phyloP scores from a whole-genome alignment of 2,888 invertebrate genomes.

The Eupithecia dodoneata region DNA sequence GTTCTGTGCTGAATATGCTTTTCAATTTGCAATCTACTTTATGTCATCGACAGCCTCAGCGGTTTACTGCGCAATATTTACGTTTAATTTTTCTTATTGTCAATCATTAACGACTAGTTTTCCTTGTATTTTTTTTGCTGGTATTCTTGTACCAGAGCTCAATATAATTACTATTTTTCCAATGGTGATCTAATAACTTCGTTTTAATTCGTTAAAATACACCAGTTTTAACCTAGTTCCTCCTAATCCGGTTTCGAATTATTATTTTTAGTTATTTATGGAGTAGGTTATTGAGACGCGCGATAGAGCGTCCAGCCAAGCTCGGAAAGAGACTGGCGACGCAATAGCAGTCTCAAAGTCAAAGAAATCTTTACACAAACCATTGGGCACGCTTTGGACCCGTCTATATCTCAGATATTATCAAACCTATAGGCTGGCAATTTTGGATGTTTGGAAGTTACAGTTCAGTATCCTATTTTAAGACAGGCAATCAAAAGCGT shows the following conservation, averaged over 20 bases:
- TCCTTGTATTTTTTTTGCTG: neutral
- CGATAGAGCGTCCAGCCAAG: too few relatives aligned
- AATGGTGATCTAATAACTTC: neutral
- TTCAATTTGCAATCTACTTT: conserved; percentile 24
- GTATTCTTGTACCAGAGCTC: neutral
- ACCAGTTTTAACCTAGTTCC: neutral
- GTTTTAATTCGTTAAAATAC: neutral
- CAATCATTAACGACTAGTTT: neutral
- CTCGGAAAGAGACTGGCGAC: too few relatives aligned
- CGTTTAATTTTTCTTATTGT: conserved; percentile 10
- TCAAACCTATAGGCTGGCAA: too few relatives aligned
- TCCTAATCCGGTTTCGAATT: neutral
- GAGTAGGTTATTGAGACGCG: neutral
- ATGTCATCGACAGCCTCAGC: conserved; percentile 18
- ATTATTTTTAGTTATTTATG: neutral
- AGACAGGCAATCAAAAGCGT: conserved; percentile 6
- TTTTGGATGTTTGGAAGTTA: too few relatives aligned
- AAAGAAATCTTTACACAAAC: too few relatives aligned
- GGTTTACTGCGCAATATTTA: conserved; percentile 19
- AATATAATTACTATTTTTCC: neutral
- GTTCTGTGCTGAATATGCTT: conserved; percentile 7
- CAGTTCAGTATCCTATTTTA: neutral
- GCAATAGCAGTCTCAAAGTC: too few relatives aligned
- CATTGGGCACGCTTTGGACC: too few relatives aligned
- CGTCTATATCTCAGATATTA: too few relatives aligned